Evolutionary conservation across 2,888 invertebrate genomes (phyloP), one percentile per base, ranked within the genome.

Genomic region (Protodeltote pygarga): DNA sequence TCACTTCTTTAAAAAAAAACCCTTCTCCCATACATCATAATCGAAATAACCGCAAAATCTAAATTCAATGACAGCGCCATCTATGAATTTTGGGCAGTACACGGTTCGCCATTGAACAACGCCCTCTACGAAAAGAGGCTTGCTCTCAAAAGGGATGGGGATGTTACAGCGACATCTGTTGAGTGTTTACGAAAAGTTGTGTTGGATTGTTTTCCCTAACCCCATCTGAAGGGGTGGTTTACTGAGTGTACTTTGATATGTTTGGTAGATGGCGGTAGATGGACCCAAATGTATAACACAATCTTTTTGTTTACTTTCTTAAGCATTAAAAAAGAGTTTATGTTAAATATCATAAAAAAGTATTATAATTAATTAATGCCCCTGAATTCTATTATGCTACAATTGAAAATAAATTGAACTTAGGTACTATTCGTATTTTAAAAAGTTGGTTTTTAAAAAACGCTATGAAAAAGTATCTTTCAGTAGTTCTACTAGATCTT

Each of bases 131-230:
- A n/a, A n/a, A n/a, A 4, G 3, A 3, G 5, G 3, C n/a, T 19
- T 1, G 3, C 15, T 31, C 2, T 16, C 4, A 35, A 33, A 28
- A 15, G 4, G 4, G 14, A 8, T n/a, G n/a, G 1, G 24, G 31
- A 10, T 15, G 21, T 5, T 13, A 11, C 39, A 57, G 39, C 55
- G 65, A 32, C 62, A 64, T 54, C 65, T 62, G 19, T 20, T 32
- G 37, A 14, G n/a, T 3, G n/a, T 31, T 16, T 13, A n/a, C 3
- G 6, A 27, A 42, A 6, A 8, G 13, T 34, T 19, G 5, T 20
- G 0, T 8, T n/a, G 31, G 37, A 31, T 9, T 16, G 38, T 28
- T 39, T 28, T 4, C 25, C 39, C 6, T 13, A 25, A 25, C n/a
- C 19, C 21, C 16, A 4, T 9, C 3, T 17, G 13, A 9, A 6